Conservation (phyloP, 30 jellyfish, hydroid and myxozoan genomes). For the Mastigias papua region DNA sequence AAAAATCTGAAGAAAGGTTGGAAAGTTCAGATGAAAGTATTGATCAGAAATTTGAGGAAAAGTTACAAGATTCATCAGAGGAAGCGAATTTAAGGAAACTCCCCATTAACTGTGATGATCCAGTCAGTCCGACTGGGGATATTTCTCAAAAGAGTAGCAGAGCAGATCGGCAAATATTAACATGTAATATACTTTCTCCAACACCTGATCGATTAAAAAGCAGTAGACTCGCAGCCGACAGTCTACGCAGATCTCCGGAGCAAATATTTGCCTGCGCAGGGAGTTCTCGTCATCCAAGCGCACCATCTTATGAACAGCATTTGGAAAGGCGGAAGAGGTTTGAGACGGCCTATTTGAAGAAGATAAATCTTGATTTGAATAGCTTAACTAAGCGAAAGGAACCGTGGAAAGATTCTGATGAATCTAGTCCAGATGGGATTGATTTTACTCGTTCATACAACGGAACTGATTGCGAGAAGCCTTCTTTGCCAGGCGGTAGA, state of each 20-base stretch:
- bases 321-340: slow-evolving; percentile 83
- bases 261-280: slow-evolving; percentile 57
- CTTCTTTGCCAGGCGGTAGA: background rate
- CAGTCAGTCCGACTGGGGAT: slow-evolving; percentile 2
- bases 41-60: slow-evolving; percentile 32
- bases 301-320: slow-evolving; percentile 93
- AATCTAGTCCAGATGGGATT: background rate
- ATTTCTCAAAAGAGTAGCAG: background rate
- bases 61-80: background rate
- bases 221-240: slow-evolving; percentile 39
- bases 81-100: background rate
- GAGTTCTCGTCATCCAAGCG: slow-evolving; percentile 86
- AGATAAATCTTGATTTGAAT: slow-evolving; percentile 38
- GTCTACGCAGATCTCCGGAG: slow-evolving; percentile 67
- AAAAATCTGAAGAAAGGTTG: slow-evolving; percentile 7
- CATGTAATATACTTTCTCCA: slow-evolving; percentile 22
- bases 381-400: background rate
- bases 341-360: slow-evolving; percentile 56
- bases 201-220: slow-evolving; percentile 45
- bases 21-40: slow-evolving; percentile 60
- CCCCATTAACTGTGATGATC: background rate
- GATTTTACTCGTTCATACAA: slow-evolving; percentile 32
- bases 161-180: slow-evolving; percentile 39
- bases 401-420: background rate
- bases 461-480: slow-evolving; percentile 25